phyloP scores from a whole-genome alignment of 2,888 invertebrate species.

The Pollenia amentaria region DNA sequence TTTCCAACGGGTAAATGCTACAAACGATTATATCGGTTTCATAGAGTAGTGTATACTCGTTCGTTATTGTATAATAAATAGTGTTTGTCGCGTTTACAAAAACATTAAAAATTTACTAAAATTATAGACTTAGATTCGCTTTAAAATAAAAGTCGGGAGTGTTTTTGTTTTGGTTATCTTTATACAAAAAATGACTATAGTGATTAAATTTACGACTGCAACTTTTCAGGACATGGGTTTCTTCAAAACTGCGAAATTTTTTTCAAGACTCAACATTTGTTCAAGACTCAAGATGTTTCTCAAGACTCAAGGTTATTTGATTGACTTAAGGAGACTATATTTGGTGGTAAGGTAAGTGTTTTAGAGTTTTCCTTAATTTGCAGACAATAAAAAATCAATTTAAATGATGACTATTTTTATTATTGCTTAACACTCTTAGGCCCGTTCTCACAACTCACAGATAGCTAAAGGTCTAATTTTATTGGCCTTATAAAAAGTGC shows the following conservation, averaged over 20 bases:
- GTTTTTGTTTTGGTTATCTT: not conserved
- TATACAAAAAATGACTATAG: not conserved
- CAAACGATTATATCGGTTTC: slow-evolving; percentile 12
- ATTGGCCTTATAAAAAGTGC: too few relatives aligned
- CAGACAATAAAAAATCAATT: not conserved
- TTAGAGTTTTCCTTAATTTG: not conserved
- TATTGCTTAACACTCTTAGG: too few relatives aligned
- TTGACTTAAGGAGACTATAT: not conserved
- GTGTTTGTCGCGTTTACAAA: slow-evolving; percentile 8
- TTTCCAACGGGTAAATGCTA: not conserved
- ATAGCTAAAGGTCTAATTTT: too few relatives aligned
- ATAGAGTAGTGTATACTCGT: not conserved
- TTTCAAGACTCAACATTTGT: not conserved
- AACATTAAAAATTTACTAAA: slow-evolving; percentile 23
- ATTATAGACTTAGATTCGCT: slow-evolving; percentile 17
- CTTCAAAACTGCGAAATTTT: not conserved
- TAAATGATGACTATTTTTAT: too few relatives aligned
- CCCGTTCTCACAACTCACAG: too few relatives aligned
- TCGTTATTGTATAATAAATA: not conserved
- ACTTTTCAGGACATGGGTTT: too few relatives aligned
- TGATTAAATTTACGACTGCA: too few relatives aligned
- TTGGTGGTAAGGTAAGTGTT: slow-evolving; percentile 36
- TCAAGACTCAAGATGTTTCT: not conserved
- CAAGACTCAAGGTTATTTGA: not conserved
- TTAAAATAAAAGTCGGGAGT: slow-evolving; percentile 11